Evolutionary conservation across 2,888 invertebrate genomes (phyloP).

Genomic region (Drosophila mettleri): DNA sequence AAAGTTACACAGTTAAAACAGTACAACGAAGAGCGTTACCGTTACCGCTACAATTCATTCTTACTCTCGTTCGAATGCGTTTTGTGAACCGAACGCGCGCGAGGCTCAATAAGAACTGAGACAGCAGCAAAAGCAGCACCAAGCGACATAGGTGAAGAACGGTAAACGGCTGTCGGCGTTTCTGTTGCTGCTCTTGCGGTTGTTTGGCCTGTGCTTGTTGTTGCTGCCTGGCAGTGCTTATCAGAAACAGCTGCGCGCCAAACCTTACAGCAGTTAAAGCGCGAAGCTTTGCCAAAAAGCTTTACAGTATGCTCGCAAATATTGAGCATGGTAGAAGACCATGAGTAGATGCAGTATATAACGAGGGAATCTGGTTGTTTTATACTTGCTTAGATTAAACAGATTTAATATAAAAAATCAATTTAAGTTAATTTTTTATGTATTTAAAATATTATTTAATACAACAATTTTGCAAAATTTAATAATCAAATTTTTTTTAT

Average conservation of each 20-base stretch:
- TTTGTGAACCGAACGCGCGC: conserved; percentile 67
- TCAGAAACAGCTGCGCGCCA: conserved; percentile 63
- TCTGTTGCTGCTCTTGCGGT: not conserved
- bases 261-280: conserved; percentile 25
- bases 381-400: too few species aligned
- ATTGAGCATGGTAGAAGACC: not conserved
- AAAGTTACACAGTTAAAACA: not conserved
- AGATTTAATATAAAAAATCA: too few species aligned
- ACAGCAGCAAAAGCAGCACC: conserved; percentile 40
- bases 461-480: too few species aligned
- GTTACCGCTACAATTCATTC: not conserved
- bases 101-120: conserved; percentile 70
- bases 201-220: conserved; percentile 11
- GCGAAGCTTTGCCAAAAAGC: conserved; percentile 38
- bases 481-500: too few species aligned
- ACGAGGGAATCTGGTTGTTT: not conserved
- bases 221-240: conserved; percentile 41
- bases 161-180: conserved; percentile 15
- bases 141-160: conserved; percentile 37
- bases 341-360: not conserved
- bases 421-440: too few species aligned
- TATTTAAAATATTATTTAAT: not conserved
- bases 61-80: conserved; percentile 25
- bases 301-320: conserved; percentile 33
- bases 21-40: conserved; percentile 3